Evolutionary conservation across 2,113 vertebrate species (phyloP), one percentile per base, ranked within the genome.

Genomic region (Camelus bactrianus): DNA sequence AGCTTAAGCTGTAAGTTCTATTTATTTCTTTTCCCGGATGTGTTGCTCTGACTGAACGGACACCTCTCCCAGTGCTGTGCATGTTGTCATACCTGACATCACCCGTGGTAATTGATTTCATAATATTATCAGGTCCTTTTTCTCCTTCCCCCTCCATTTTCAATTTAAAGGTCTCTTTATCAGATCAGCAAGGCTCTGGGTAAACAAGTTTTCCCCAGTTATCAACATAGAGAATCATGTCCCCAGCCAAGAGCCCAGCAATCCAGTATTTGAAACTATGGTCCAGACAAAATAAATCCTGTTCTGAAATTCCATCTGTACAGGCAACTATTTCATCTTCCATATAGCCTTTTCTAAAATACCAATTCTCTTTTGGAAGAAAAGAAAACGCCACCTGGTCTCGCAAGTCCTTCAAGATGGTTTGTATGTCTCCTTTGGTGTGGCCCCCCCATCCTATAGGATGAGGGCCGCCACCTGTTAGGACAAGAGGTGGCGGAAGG

Each of bases 81-180:
- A 87, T 90, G 54, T 19, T 88, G 48, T 91, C 20, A 20, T 70
- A 92, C 70, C 70, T 90, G 93, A 73, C 82, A 73, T 70, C 42
- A 87, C 70, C 42, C 60, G 79, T 35, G 90, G 62, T 87, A 79
- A 76, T 48, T 90, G 79, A 87, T 89, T 93, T 92, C 73, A 93
- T 73, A 91, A 69, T 87, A 83, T 89, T 91, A 89, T 95, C 56
- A 84, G 28, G 20, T n/a, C 56, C 89, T 88, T 94, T 92, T 96
- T 50, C 77, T 94, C 72, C 38, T 82, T 86, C 46, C 50, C 11
- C 26, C 28, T 96, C 79, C 58, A 77, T 93, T 96, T 96, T 82
- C 94, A 90, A 80, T 97, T 93, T 93, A 72, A 95, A 95, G 54
- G 89, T 93, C 26, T 81, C 84, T 94, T 79, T 79, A 96, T 96